These are phyloP conservation scores for Syngnathus rostellatus DNA, from an alignment of 2,797 vertebrate genomes.

Conservation along the genomic window DNA sequence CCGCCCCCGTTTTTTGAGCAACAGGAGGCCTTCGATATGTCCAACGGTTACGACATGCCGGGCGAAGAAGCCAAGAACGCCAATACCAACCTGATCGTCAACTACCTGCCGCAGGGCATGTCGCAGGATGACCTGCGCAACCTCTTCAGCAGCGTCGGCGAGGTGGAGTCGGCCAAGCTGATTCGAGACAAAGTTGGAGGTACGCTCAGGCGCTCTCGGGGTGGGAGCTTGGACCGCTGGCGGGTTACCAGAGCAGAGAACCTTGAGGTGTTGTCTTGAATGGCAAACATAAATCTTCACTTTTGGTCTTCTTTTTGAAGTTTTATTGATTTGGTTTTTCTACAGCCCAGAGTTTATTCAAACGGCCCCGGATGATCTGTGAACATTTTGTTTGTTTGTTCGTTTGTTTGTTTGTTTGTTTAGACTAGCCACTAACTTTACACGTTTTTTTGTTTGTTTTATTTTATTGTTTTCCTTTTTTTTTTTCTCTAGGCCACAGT, in stretches of 20 bases:
- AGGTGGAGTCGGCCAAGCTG: conserved; percentile 95
- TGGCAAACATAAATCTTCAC: conserved; percentile 6
- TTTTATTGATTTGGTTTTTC: conserved; percentile 13
- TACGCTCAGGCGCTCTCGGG: conserved; percentile 46
- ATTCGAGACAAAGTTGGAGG: conserved; percentile 98
- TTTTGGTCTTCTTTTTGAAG: neutral
- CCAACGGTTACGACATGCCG: conserved; percentile 99
- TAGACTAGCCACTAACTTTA: conserved; percentile 42
- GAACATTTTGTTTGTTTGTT: conserved; percentile 66
- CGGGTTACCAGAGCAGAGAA: conserved; percentile 6
- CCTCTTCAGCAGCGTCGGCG: conserved; percentile 95
- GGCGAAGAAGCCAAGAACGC: conserved; percentile 87
- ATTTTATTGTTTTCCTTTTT: conserved; percentile 62
- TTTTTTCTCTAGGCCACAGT: conserved; percentile 81
- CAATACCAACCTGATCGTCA: conserved; percentile 96
- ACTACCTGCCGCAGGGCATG: conserved; percentile 99
- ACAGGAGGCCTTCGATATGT: conserved; percentile 85
- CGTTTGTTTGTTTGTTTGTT: conserved; percentile 54
- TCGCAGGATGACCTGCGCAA: conserved; percentile 93
- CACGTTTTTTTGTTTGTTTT: conserved; percentile 72
- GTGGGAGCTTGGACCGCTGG: neutral
- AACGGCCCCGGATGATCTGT: conserved; percentile 33
- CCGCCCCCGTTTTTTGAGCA: conserved; percentile 15
- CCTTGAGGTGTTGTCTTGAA: conserved; percentile 12
- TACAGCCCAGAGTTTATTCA: conserved; percentile 26